Evolutionary conservation across 1,140 invertebrate species (phyloP), one percentile per base, ranked within the genome.

Genomic region (Brachionus plicatilis): DNA sequence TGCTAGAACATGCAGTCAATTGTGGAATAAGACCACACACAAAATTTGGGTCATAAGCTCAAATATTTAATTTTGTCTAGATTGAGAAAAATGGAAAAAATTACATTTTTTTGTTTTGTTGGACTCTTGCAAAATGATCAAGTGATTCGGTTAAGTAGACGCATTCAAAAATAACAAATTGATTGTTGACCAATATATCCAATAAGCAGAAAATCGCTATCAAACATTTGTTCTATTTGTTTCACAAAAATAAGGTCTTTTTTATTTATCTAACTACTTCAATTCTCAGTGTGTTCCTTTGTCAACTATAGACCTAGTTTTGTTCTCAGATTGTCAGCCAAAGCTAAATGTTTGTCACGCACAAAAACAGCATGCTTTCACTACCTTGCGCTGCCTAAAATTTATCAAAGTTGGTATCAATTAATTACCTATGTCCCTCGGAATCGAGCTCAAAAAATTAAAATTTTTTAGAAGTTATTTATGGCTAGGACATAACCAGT

Each of bases 41-140:
- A 27, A 60, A 68, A 68, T 33, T 37, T 68, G 66, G 66, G 66
- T 68, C 66, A 68, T 68, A 33, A 68, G 11, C 33, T n/a, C 33
- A 68, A 68, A 68, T 68, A 68, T 68, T 68, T 68, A 60, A 60
- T 60, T 60, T 60, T 60, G 66, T 68, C 66, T 68, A 68, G 66
- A 68, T 68, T 33, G 24, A 68, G 27, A 68, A 68, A 68, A 68
- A 68, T 68, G 27, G 33, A 33, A 33, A 68, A 68, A 68, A 33
- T 33, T 33, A 68, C 66, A 68, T 68, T 68, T 68, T 41, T 12
- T 68, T 37, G 14, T 33, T 29, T 68, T 29, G 5, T 68, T 66
- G 11, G 7, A 68, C 27, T 33, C 11, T 33, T 33, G 33, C 27
- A 68, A 41, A 68, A 68, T 33, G 33, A 68, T 68, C 66, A 68